A percentile compares a stretch with the other conserved stretches of the same genome.
Conservation (phyloP, 2,797 vertebrate species). For the Microctenopoma lineatum region DNA sequence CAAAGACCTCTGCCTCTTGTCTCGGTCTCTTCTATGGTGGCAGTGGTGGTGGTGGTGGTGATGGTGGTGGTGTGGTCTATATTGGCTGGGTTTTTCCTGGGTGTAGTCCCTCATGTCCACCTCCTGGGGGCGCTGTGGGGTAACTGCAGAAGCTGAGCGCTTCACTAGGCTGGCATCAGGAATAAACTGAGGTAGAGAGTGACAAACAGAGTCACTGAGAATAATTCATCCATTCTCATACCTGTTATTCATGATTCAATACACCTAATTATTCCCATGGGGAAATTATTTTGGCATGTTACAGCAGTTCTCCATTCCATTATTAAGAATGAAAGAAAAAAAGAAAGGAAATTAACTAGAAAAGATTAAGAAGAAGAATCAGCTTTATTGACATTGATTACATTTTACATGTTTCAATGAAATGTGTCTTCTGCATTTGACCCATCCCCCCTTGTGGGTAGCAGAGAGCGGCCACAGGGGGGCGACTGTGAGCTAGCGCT, state of each 20-base stretch:
- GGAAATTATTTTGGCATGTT: too few species aligned
- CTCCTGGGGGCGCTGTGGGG: slow-evolving; percentile 85
- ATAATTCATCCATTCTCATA: neutral
- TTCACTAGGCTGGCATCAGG: slow-evolving; percentile 91
- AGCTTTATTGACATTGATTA: too few species aligned
- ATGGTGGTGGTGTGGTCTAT: slow-evolving; percentile 84
- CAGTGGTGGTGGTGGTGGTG: slow-evolving; percentile 90
- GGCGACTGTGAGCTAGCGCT: too few species aligned
- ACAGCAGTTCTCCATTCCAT: too few species aligned
- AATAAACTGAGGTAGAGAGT: slow-evolving; percentile 81
- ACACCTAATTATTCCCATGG: neutral
- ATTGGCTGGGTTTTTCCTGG: slow-evolving; percentile 84
- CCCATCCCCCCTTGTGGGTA: too few species aligned
- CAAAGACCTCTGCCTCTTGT: too few species aligned
- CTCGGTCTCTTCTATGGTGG: slow-evolving; percentile 85
- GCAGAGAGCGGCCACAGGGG: too few species aligned
- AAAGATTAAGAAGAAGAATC: too few species aligned
- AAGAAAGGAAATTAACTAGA: too few species aligned
- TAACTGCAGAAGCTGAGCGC: slow-evolving; percentile 90
- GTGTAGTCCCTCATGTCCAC: slow-evolving; percentile 84
- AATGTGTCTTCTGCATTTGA: too few species aligned
- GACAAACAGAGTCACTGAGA: slow-evolving; percentile 5
- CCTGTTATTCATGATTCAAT: neutral
- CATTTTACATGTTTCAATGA: too few species aligned
- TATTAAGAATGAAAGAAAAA: too few species aligned